Base-by-base conservation (phyloP, 1,140 invertebrate species). In the Musca domestica region DNA sequence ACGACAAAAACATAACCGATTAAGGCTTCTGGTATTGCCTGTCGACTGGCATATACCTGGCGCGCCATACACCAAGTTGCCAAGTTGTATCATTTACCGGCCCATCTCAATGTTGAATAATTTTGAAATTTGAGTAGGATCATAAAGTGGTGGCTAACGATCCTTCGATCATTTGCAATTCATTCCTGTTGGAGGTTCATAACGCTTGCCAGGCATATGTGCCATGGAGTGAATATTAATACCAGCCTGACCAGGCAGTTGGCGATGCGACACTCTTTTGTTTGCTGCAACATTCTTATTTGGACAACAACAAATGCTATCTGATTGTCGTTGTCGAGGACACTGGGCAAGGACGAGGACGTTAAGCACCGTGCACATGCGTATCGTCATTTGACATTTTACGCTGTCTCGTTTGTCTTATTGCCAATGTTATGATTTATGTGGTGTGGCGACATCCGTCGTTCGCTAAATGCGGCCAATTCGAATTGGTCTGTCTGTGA, bases 341-440 rank as follows among this genome's bases (percentile, higher is more conserved):
- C 34, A 41, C 12, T 41, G 34, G 10, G 2, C 34, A 41, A 41
- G 27, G 27, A 30, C 27, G 27, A 30, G 3, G 27, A 30, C 27
- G 27, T 30, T 41, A 41, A 41, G 34, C 34, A 41, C 34, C 34
- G 12, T 41, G 34, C 34, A 41, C 56, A 61, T 34, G 30, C 34
- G 56, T 61, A 61, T 61, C 27, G 17, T 34, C 19, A 61, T 61
- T 61, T 34, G 30, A 34, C 56, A 61, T 61, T 61, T 61, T 61
- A 61, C 56, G 56, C 56, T 61, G 56, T 34, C 34, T 41, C 69
- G 56, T 51, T 66, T 66, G 64, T 61, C 56, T 61, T 61, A 30
- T 58, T 61, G 27, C 34, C 34, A 61, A 67, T 63, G 67, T 71
- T 74, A 74, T 74, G 72, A 74, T 74, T 74, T 74, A 74, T 74